Evolutionary conservation across 2,888 invertebrate genomes (phyloP).

Genomic region (Lydus trimaculatus): DNA sequence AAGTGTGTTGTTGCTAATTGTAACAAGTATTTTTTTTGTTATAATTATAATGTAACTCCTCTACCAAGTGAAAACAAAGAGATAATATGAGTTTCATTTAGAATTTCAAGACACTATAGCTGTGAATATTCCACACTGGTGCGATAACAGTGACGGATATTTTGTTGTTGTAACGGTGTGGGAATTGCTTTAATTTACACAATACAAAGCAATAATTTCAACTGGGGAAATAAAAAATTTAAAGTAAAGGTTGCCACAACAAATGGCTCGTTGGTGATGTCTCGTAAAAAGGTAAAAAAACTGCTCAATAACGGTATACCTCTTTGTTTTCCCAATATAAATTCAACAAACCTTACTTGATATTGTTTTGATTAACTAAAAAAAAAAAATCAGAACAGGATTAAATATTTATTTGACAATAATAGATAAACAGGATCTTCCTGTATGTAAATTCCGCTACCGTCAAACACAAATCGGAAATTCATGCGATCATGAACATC

Average conservation of each 20-base stretch:
- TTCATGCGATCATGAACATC: not conserved
- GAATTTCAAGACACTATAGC: not conserved
- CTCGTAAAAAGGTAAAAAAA: not conserved
- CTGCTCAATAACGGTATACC: no score
- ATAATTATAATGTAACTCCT: no score
- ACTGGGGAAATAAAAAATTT: not conserved
- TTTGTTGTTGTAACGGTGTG: not conserved
- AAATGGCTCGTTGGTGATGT: not conserved
- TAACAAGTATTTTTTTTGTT: no score
- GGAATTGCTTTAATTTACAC: not conserved
- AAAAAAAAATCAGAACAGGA: not conserved
- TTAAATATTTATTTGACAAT: not conserved
- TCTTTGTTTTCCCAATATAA: no score
- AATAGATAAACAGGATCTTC: not conserved
- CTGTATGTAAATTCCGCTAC: not conserved
- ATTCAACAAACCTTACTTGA: no score
- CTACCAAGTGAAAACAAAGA: not conserved
- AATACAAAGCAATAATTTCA: not conserved
- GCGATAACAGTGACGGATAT: not conserved
- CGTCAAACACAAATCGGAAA: not conserved
- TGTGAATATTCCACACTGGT: not conserved
- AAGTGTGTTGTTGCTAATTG: no score
- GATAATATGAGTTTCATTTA: not conserved
- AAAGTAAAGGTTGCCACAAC: not conserved
- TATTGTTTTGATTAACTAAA: no score